phyloP scores from a whole-genome alignment of 2,888 invertebrate species.

The Megamerina dolium region DNA sequence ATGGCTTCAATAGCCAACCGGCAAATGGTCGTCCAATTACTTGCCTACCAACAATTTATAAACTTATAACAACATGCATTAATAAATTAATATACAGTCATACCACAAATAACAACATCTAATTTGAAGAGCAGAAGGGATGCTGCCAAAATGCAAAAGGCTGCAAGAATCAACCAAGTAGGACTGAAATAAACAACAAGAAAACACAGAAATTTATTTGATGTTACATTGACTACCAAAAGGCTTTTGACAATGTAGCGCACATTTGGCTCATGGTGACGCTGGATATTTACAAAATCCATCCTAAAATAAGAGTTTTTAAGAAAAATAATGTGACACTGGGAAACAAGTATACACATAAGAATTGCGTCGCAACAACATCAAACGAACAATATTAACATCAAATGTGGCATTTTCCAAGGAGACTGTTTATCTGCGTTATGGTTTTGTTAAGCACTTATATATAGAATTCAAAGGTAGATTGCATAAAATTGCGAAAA shows the following conservation, averaged over 20 bases:
- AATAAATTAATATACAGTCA: constrained; percentile 7
- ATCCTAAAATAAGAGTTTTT: constrained; percentile 9
- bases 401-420: constrained; percentile 15
- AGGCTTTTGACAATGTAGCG: constrained; percentile 15
- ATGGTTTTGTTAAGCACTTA: constrained; percentile 11
- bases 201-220: neutral
- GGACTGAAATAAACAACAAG: constrained; percentile 3
- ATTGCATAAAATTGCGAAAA: constrained; percentile 7
- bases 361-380: neutral
- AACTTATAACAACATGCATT: constrained; percentile 11
- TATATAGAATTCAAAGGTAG: constrained; percentile 9
- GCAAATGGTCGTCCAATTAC: constrained; percentile 10
- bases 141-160: constrained; percentile 10
- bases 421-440: constrained; percentile 12
- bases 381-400: constrained; percentile 9
- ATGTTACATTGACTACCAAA: constrained; percentile 14
- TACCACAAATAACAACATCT: constrained; percentile 8
- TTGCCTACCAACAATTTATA: constrained; percentile 10
- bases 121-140: constrained; percentile 11
- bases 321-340: neutral
- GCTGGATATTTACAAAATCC: constrained; percentile 9
- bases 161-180: constrained; percentile 11
- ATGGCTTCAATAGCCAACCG: constrained; percentile 2
- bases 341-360: constrained; percentile 4
- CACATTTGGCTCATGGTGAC: constrained; percentile 11